Base-by-base conservation (phyloP, 2,113 vertebrate genomes). In the Ailuropoda melanoleuca region DNA sequence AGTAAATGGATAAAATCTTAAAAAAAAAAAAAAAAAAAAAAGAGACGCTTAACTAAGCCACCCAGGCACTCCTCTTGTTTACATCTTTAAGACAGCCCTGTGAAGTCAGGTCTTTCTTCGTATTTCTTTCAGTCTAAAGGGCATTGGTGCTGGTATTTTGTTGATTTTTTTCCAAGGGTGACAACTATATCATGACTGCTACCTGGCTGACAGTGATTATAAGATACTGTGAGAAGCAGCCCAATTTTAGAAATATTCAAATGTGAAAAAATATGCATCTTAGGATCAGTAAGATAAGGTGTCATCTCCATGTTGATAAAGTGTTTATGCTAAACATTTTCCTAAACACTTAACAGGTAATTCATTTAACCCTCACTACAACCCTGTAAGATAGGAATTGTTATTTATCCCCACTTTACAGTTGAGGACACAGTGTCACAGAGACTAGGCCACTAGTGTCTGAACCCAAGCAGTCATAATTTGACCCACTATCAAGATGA, bases 191-290 rank as follows among this genome's bases (percentile, higher is more conserved):
- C 68, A 70, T 77, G 37, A 87, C 93, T 96, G 34, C 62, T 13
- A n/a, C 39, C 53, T 93, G 84, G 78, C 53, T 64, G 46, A 55
- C 43, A 46, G 0, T 66, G 87, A 77, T 82, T 90, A 43, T 83
- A 56, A 75, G 77, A 70, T 48, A 88, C 66, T 77, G 31, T 89
- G 66, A 88, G 50, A 93, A 78, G 23, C 29, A 78, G 60, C 58
- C 88, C 64, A 66, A 9, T 85, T 95, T 83, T 55, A 87, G 60
- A 97, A 93, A 85, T 29, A 58, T 68, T 83, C 80, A 86, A 53
- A 89, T 90, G 43, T 94, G 74, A 46, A 31, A 74, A 96, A 94
- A 23, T 53, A 15, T 0, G 10, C 48, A 70, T 87, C 56, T 55
- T 87, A 70, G 37, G 93, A 66, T 77, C 37, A 14, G 23, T 88